Percentiles rank a stretch among this genome's conserved stretches.
These are phyloP conservation scores for Thryonomys swinderianus DNA, from an alignment of 2,113 vertebrate species.

Conservation along the genomic window DNA sequence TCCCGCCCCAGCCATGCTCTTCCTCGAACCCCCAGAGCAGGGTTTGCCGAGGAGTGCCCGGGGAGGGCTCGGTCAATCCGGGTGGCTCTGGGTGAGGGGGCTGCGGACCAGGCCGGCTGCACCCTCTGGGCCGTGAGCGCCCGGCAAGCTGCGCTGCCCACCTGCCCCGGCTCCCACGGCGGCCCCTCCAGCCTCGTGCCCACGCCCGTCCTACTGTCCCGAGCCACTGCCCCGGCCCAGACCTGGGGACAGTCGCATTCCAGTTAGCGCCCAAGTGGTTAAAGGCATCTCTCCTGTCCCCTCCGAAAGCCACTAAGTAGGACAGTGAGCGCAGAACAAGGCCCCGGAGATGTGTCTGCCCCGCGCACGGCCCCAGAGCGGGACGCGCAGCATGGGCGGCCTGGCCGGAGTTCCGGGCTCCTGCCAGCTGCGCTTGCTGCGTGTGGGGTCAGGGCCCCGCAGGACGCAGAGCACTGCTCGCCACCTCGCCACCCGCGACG, in stretches of 20 bases:
- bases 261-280: slow-evolving; percentile 54
- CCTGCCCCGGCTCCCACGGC: slow-evolving; percentile 30
- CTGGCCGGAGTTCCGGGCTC: background rate
- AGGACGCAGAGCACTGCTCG: background rate
- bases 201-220: slow-evolving; percentile 39
- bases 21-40: background rate
- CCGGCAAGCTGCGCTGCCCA: too few relatives aligned
- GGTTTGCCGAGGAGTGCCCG: background rate
- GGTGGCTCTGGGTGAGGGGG: background rate
- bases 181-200: slow-evolving; percentile 3
- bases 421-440: too few relatives aligned
- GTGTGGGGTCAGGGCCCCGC: fast-evolving
- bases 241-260: background rate
- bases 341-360: slow-evolving; percentile 36
- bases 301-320: slow-evolving; percentile 67
- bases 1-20: background rate
- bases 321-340: slow-evolving; percentile 60
- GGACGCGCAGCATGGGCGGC: background rate
- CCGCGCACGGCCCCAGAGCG: background rate
- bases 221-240: slow-evolving; percentile 55
- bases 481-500: background rate
- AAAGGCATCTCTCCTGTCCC: background rate
- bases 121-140: background rate
- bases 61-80: background rate
- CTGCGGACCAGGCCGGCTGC: background rate